Base-by-base conservation (phyloP, 2,888 invertebrate genomes). In the Tenthredo amoena region DNA sequence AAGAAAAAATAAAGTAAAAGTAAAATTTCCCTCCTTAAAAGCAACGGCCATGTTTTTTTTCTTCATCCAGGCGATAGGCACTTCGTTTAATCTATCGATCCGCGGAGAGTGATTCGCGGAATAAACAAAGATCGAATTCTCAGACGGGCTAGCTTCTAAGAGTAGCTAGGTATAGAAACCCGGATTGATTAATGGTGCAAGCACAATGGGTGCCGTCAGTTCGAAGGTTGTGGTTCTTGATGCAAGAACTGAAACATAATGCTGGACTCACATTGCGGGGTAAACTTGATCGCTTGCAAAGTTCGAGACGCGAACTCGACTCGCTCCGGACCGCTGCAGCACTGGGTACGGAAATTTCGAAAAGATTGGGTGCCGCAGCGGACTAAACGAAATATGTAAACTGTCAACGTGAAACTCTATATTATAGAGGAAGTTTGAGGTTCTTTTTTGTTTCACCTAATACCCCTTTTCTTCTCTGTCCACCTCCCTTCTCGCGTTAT, bases 41-140 rank as follows among this genome's bases (percentile, higher is more conserved):
- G 55, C 21, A 21, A 37, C 37, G 40, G 12, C 34, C 77, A 9
- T 50, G 55, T 34, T 77, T 77, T 50, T 50, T 50, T 77, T 18
- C 55, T 34, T 6, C 34, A 74, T 34, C 68, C 21, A 12, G 31
- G 31, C 55, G 31, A 26, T n/a, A 55, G 81, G 65, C 65, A 81
- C 58, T 81, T 40, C 43, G 62, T 81, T 40, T 26, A 65, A 65
- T 62, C 9, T 62, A 81, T 83, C 83, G 83, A 47, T 71, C 83
- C 26, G 68, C 65, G 18, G 65, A 47, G 83, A 58, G 83, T 83
- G 83, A 83, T 83, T 83, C 83, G 83, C 83, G 50, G 65, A 68
- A 83, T 83, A 83, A 83, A 83, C 83, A 83, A 83, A 83, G 71
- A 83, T 83, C 47, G 71, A 83, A 83, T 65, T 83, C 68, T 83